Evolutionary conservation across 1,140 invertebrate species (phyloP).

Genomic region (Drosophila erecta): DNA sequence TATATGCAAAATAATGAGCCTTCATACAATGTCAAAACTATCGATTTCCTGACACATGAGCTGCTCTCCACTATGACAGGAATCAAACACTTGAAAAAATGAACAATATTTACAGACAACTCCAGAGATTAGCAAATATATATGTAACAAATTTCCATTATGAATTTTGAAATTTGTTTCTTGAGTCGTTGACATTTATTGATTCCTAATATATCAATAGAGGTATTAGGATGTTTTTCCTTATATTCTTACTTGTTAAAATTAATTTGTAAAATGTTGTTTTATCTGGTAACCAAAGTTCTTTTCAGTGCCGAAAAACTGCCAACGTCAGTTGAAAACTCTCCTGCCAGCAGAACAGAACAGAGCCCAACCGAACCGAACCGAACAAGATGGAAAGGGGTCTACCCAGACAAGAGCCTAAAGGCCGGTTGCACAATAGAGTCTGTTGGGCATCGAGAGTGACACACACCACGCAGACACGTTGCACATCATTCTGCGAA

Average conservation of each 20-base stretch:
- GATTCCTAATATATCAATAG: no score
- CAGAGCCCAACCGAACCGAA: not conserved
- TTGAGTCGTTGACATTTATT: no score
- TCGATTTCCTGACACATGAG: slow-evolving; percentile 72
- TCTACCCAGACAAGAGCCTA: slow-evolving; percentile 23
- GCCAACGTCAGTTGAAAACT: slow-evolving; percentile 36
- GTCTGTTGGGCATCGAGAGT: slow-evolving; percentile 37
- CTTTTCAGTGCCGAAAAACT: slow-evolving; percentile 28
- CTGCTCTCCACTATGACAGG: slow-evolving; percentile 2
- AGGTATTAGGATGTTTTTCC: no score
- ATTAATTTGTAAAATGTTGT: not conserved
- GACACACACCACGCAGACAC: slow-evolving; percentile 23
- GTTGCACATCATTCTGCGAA: slow-evolving; percentile 31
- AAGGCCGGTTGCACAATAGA: slow-evolving; percentile 43
- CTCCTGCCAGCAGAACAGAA: slow-evolving; percentile 13
- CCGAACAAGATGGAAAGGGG: slow-evolving; percentile 7
- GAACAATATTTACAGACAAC: not conserved
- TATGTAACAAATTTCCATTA: no score
- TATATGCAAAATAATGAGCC: slow-evolving; percentile 69
- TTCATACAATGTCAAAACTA: slow-evolving; percentile 66
- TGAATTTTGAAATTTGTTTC: no score
- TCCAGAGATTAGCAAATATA: no score
- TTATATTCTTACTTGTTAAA: no score
- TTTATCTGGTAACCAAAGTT: not conserved
- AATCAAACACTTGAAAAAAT: slow-evolving; percentile 1